Evolutionary conservation across 2,113 vertebrate species (phyloP), one percentile per base, ranked within the genome.

Genomic region (Lagopus leucura): DNA sequence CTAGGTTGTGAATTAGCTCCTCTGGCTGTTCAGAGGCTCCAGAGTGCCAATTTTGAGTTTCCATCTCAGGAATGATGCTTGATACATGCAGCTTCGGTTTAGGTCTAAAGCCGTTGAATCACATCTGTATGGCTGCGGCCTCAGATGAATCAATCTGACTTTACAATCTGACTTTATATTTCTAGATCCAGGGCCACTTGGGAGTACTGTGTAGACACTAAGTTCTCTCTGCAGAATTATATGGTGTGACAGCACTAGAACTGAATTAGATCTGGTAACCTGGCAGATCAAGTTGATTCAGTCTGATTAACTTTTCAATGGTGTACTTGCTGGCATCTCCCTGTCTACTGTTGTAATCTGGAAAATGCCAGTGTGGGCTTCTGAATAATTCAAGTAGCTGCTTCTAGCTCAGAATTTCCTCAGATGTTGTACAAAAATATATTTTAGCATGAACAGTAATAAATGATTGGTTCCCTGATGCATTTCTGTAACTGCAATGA

Each of bases 141-240:
- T 54, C 42, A 8, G 30, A 6, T 60, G 47, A 60, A 28, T 69
- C 54, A 17, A 5, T 81, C 47, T 54, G 27, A 36, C 65, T 84
- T 82, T 48, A 8, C 17, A 10, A 92, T 1, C 38, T 38, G 38
- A 38, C 38, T 10, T 38, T 38, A 0, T 82, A 40, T 58, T 90
- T 92, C 27, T 78, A 61, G 12, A 34, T 12, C 5, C 19, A 57
- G n/a, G 36, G 75, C 32, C 38, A 12, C 21, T 28, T 80, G 76
- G 18, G 30, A 69, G 3, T 36, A 42, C 25, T 0, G 0, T 43
- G 8, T 7, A 43, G 75, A 45, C 25, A 45, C 34, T 65, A 4
- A 2, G 19, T 4, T 52, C 28, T 64, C 40, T 64, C 48, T 74
- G 42, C 30, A 76, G 13, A 54, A 40, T 40, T 40, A 36, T 70